Percentiles rank a stretch among this genome's conserved stretches.
phyloP scores from a whole-genome alignment of 2,888 invertebrate species.

The Thyatira batis region DNA sequence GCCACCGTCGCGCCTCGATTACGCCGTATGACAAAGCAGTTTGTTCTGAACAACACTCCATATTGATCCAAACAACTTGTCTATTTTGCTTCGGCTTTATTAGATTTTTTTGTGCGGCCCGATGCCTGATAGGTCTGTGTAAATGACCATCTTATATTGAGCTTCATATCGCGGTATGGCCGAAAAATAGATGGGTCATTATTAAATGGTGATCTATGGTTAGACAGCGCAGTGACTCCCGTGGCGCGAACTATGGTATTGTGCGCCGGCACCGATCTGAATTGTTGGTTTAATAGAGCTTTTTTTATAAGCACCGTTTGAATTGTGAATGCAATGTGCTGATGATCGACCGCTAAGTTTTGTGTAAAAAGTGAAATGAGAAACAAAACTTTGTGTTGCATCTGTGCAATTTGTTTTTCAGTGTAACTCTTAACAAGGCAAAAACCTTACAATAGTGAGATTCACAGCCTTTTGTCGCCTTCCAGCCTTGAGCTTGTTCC shows the following conservation, averaged over 20 bases:
- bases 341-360: conserved; percentile 38
- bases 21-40: conserved; percentile 81
- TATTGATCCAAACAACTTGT: conserved; percentile 79
- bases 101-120: conserved; percentile 61
- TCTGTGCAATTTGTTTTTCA: conserved; percentile 5
- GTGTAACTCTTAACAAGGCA: too few species aligned
- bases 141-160: conserved; percentile 41
- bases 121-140: conserved; percentile 38
- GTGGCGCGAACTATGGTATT: conserved; percentile 75
- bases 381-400: conserved; percentile 9
- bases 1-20: conserved; percentile 79
- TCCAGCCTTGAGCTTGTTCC: too few species aligned
- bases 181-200: conserved; percentile 18
- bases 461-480: too few species aligned
- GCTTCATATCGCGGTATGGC: conserved; percentile 10
- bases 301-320: conserved; percentile 70
- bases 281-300: conserved; percentile 78
- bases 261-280: conserved; percentile 61
- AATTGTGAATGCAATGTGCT: conserved; percentile 53
- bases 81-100: conserved; percentile 75
- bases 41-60: conserved; percentile 76
- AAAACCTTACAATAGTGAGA: too few species aligned
- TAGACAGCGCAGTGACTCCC: conserved; percentile 57
- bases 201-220: conserved; percentile 29
- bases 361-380: conserved; percentile 49